These are phyloP conservation scores for Nerophis ophidion DNA, from an alignment of 2,113 vertebrate genomes.

Conservation along the genomic window DNA sequence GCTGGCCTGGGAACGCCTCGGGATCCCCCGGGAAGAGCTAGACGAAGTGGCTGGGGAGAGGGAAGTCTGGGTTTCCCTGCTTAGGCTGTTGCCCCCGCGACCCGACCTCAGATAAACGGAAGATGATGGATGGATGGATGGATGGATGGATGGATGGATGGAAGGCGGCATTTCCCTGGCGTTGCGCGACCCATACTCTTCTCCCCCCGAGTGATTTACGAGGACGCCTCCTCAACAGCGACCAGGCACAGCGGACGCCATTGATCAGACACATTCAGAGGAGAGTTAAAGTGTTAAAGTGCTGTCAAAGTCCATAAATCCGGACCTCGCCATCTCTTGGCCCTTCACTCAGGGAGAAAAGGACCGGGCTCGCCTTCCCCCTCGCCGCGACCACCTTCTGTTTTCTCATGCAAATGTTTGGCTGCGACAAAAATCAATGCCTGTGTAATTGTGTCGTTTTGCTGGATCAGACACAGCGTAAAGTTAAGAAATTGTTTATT, in stretches of 20 bases:
- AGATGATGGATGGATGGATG: too few species aligned
- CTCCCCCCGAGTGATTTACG: slow-evolving; percentile 57
- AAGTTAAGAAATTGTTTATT: too few species aligned
- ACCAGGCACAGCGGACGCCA: slow-evolving; percentile 34
- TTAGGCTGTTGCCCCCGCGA: too few species aligned
- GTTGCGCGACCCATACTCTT: neutral
- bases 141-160: too few species aligned
- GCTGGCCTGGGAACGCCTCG: too few species aligned
- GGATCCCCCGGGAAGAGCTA: too few species aligned
- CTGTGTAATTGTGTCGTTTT: too few species aligned
- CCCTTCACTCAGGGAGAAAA: slow-evolving; percentile 25
- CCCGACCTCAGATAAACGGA: too few species aligned
- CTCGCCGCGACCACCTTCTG: slow-evolving; percentile 12
- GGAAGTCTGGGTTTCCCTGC: too few species aligned
- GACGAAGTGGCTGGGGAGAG: too few species aligned
- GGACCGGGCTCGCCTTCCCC: slow-evolving; percentile 3
- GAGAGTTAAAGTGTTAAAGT: slow-evolving; percentile 62
- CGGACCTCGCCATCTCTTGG: slow-evolving; percentile 25
- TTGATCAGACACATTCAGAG: slow-evolving; percentile 64
- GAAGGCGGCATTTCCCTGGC: slow-evolving; percentile 19
- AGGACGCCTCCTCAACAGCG: slow-evolving; percentile 57
- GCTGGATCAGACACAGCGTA: too few species aligned
- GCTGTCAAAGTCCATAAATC: slow-evolving; percentile 69
- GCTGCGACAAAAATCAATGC: slow-evolving; percentile 58
- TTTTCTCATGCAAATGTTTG: slow-evolving; percentile 64